Conservation (phyloP, 2,888 invertebrate genomes). For the Furcula furcula region DNA sequence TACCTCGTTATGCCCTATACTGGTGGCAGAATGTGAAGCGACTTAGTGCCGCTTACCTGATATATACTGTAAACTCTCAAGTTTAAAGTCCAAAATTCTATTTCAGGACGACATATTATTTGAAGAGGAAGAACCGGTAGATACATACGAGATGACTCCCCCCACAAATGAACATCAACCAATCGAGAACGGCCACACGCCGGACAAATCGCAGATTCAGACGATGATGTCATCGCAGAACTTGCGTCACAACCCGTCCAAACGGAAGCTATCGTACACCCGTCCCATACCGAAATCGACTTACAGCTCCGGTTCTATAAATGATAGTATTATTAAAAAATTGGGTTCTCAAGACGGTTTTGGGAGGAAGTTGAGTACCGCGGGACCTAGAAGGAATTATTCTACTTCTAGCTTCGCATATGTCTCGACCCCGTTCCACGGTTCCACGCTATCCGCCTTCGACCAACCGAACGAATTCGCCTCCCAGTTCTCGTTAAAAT, state of each 20-base stretch:
- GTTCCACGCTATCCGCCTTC: conserved; percentile 89
- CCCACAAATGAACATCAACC: too few species aligned
- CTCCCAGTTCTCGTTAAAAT: conserved; percentile 88
- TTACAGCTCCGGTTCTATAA: conserved; percentile 83
- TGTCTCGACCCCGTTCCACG: conserved; percentile 91
- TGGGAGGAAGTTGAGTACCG: conserved; percentile 53
- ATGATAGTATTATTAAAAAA: conserved; percentile 74
- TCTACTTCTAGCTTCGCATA: conserved; percentile 92
- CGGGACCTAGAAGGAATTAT: conserved; percentile 83
- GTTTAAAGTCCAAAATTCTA: conserved; percentile 9
- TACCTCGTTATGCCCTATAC: too few species aligned
- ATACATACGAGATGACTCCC: conserved; percentile 39
- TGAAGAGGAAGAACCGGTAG: conserved; percentile 66
- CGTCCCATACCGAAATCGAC: conserved; percentile 56
- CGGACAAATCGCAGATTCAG: conserved; percentile 8
- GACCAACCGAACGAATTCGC: conserved; percentile 89
- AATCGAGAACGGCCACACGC: conserved; percentile 30
- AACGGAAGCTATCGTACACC: conserved; percentile 60
- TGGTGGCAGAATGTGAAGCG: too few species aligned
- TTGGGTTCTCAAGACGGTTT: conserved; percentile 64
- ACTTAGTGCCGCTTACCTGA: too few species aligned
- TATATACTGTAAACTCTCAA: too few species aligned
- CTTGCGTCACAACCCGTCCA: conserved; percentile 55
- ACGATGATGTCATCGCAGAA: conserved; percentile 37
- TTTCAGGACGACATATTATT: conserved; percentile 71